A percentile compares a stretch with the other conserved stretches of the same genome.
These are phyloP conservation scores for Pseudoips prasinana DNA, from an alignment of 2,888 invertebrate species.

Conservation along the genomic window DNA sequence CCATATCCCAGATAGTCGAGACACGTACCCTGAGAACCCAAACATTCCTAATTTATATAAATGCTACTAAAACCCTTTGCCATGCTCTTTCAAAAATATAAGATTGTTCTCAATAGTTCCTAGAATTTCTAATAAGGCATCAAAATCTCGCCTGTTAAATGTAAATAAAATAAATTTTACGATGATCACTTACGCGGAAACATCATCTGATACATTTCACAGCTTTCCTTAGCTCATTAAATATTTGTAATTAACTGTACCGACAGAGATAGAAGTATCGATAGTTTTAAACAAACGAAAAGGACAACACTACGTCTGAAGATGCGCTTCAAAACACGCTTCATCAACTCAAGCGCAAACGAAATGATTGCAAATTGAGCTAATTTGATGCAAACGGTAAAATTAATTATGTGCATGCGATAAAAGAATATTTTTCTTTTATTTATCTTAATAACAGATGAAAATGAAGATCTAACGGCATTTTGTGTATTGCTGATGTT, in stretches of 20 bases:
- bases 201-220: not conserved
- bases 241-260: slow-evolving; percentile 2
- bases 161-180: not conserved
- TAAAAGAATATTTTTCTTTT: slow-evolving; percentile 28
- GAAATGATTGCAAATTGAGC: slow-evolving; percentile 33
- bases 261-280: slow-evolving; percentile 1
- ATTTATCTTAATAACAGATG: slow-evolving; percentile 10
- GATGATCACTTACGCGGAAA: not conserved
- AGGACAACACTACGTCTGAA: not conserved
- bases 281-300: not conserved
- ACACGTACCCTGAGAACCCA: too few species aligned
- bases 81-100: too few species aligned
- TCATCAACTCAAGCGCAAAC: slow-evolving; percentile 16
- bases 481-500: too few species aligned
- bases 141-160: too few species aligned
- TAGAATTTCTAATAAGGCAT: too few species aligned
- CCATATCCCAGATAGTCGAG: too few species aligned
- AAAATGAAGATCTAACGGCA: slow-evolving; percentile 13
- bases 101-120: too few species aligned
- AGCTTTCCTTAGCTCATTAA: not conserved
- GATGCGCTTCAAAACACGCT: slow-evolving; percentile 2
- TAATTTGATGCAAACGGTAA: slow-evolving; percentile 56
- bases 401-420: slow-evolving; percentile 33
- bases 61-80: too few species aligned
- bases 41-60: too few species aligned